Evolutionary conservation across 2,797 vertebrate species (phyloP).

Genomic region (Paguma larvata): DNA sequence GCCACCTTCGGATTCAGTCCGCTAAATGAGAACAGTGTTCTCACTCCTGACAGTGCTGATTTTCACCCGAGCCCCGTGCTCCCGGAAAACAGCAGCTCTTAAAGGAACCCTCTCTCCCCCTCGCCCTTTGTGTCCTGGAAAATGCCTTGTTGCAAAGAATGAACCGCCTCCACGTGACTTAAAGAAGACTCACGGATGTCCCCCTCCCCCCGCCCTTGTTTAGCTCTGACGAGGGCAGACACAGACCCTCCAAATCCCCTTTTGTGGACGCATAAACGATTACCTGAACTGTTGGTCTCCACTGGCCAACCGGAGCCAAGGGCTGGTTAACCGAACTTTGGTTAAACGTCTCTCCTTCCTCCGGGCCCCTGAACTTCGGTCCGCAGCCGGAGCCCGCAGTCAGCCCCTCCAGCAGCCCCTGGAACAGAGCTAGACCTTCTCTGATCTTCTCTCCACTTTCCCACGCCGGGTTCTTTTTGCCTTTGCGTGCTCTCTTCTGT

Average conservation of each 20-base stretch:
- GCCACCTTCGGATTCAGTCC: background rate
- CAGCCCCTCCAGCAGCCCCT: background rate
- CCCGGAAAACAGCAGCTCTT: background rate
- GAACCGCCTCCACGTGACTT: background rate
- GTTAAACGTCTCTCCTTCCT: background rate
- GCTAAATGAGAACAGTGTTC: background rate
- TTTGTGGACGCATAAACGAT: background rate
- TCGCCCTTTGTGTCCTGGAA: background rate
- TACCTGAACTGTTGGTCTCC: background rate
- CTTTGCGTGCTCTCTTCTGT: background rate
- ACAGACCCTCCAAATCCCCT: background rate
- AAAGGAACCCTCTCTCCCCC: background rate
- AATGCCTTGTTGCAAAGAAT: background rate
- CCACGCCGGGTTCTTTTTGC: background rate
- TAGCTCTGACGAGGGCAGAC: background rate
- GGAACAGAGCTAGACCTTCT: background rate
- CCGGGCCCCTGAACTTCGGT: background rate
- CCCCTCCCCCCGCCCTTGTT: background rate
- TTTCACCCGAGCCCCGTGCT: background rate
- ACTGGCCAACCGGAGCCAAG: background rate
- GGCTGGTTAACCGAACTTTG: background rate
- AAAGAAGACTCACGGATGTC: background rate
- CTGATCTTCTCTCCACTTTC: rapidly evolving
- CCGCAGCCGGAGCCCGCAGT: background rate
- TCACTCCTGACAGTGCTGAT: background rate